Evolutionary conservation across 2,888 invertebrate species (phyloP), one percentile per base, ranked within the genome.

Genomic region (Synergus japonicus): DNA sequence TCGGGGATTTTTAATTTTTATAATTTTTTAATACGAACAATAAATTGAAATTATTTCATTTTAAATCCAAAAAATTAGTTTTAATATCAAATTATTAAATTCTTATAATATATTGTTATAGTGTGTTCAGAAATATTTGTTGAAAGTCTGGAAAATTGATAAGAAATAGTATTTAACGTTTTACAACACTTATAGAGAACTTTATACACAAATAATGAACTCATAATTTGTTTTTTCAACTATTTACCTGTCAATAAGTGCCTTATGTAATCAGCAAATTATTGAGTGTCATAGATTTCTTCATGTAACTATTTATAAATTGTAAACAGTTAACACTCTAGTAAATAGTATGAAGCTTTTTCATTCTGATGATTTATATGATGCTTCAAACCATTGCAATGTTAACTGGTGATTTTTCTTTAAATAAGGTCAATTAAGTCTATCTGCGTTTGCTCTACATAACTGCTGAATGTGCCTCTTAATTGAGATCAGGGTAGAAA

Each of bases 351-450:
- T 54, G 1, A 22, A 22, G n/a, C 44, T 66, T 66, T 66, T 66
- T 66, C 43, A 44, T 46, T 67, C 44, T 18, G 44, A 44, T 18
- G 44, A 67, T 18, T 67, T 73, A 73, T 54, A 73, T 49, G 69
- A 49, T 49, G 37, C 37, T 54, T 73, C 49, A 69, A 15, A 15
- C 13, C 29, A 10, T 49, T 69, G 46, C 18, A 80, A 78, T 78
- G 46, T 73, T 76, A 60, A 79, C 77, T 73, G 49, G 49, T 49
- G 15, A 54, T 73, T 73, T 73, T 73, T 78, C 84, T 85, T 86
- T 86, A 87, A 87, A 86, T 87, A 85, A 87, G 89, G 88, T 89
- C 87, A 89, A 88, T 86, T 87, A 79, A 73, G 85, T 81, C 78
- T 80, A 84, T 84, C 84, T 80, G 82, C 80, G 79, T 78, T 76